Conservation (phyloP, 2,113 vertebrate species). For the Phrynosoma blainvillii region DNA sequence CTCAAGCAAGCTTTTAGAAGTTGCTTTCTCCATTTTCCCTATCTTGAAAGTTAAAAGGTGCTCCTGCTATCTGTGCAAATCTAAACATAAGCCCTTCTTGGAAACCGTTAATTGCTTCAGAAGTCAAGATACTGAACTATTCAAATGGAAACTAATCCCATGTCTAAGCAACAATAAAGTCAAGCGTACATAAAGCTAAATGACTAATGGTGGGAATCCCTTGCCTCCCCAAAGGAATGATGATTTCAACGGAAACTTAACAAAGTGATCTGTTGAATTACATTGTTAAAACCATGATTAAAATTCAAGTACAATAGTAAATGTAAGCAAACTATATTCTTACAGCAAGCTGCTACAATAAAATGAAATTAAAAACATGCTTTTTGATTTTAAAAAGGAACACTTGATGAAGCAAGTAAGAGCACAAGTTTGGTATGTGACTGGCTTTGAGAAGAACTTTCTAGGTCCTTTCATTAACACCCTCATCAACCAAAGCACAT, state of each 20-base stretch:
- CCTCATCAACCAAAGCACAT: slow-evolving; percentile 63
- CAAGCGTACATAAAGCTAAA: slow-evolving; percentile 45
- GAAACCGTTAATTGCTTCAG: slow-evolving; percentile 76
- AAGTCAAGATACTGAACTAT: slow-evolving; percentile 79
- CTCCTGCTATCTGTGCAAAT: slow-evolving; percentile 78
- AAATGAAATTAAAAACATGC: slow-evolving; percentile 79
- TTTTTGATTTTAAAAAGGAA: slow-evolving; percentile 83
- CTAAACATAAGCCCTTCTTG: slow-evolving; percentile 74
- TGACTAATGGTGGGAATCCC: slow-evolving; percentile 66
- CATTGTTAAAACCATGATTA: slow-evolving; percentile 83
- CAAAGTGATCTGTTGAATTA: slow-evolving; percentile 76
- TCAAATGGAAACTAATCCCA: slow-evolving; percentile 73
- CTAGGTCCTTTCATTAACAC: slow-evolving; percentile 65
- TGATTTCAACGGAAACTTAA: slow-evolving; percentile 70
- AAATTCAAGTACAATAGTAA: slow-evolving; percentile 84
- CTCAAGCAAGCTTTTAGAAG: slow-evolving; percentile 47
- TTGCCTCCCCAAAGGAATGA: slow-evolving; percentile 79
- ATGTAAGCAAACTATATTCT: slow-evolving; percentile 79
- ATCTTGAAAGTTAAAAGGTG: slow-evolving; percentile 70
- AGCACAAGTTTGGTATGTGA: slow-evolving; percentile 90
- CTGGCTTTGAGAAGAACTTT: slow-evolving; percentile 73
- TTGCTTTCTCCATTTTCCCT: slow-evolving; percentile 46
- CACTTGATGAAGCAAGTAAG: slow-evolving; percentile 87
- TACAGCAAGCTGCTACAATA: slow-evolving; percentile 78
- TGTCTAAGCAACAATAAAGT: slow-evolving; percentile 33